Evolutionary conservation across 2,797 vertebrate species (phyloP), one percentile per base, ranked within the genome.

Genomic region (Pogoniulus pusillus): DNA sequence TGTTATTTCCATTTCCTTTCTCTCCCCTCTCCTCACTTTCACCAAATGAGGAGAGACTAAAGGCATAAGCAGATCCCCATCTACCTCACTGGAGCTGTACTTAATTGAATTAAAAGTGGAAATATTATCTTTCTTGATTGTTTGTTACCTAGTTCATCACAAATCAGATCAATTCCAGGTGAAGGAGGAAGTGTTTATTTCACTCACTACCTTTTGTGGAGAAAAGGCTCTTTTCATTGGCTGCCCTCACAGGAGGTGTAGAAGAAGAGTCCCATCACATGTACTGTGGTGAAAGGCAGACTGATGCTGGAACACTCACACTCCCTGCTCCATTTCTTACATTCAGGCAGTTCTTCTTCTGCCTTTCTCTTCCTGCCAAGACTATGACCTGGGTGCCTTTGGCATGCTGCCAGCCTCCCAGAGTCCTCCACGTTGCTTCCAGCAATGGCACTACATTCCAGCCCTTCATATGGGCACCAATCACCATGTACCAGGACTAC

Each of bases 391-490:
- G 7, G 16, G 14, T 5, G 19, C 66, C 17, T 19, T 37, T 27
- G 53, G 5, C 18, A 12, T 0, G 0, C 23, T 71, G 30, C 12
- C 13, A 8, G 8, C 59, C 37, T 55, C 62, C 51, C 45, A 55
- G 49, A n/a, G 16, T 8, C 11, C 12, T 72, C 4, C 6, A 2
- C 17, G 57, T 15, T 45, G 27, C 71, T 72, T 39, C 43, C 43
- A 89, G 37, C 35, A 39, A 8, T 10, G 58, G 6, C 55, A 57
- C 6, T 0, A 0, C 64, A 39, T 27, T 34, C 18, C 43, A 58
- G n/a, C 19, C 20, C 26, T 35, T 29, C 0, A 0, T 5, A 2
- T 1, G 13, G 35, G 17, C 41, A 78, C 23, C 65, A 58, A 4
- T 15, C 29, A 10, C 9, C 43, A 6, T 6, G 5, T 34, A 20